Conservation (phyloP, 2,797 vertebrate genomes). For the Nannoperca australis region DNA sequence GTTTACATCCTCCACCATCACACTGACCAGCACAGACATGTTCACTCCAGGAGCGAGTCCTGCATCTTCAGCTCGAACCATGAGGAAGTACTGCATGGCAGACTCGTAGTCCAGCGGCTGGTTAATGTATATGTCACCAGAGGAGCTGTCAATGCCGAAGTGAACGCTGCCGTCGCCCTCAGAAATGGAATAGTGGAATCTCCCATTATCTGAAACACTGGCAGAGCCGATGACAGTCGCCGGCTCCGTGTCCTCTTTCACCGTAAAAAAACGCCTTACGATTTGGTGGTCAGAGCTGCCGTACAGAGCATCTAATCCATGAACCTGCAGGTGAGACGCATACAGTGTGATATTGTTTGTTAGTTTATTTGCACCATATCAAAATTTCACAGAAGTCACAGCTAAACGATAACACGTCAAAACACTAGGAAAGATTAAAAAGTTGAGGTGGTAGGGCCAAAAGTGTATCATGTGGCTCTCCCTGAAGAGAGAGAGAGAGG, state of each 20-base stretch:
- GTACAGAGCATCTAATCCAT: conserved; percentile 73
- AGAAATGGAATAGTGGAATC: conserved; percentile 83
- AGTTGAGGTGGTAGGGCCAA: neutral
- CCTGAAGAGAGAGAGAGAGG: no score
- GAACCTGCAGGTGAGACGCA: conserved; percentile 82
- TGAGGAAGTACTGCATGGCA: conserved; percentile 85
- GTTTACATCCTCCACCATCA: conserved; percentile 91
- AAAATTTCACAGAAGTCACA: neutral
- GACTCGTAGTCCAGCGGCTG: conserved; percentile 93
- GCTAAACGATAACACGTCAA: neutral
- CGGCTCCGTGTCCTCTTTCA: conserved; percentile 89
- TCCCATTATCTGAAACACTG: conserved; percentile 65
- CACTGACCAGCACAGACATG: conserved; percentile 84
- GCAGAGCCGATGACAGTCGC: conserved; percentile 86
- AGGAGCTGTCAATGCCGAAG: conserved; percentile 87
- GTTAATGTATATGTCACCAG: conserved; percentile 90
- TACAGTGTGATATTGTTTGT: neutral
- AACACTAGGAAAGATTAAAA: neutral
- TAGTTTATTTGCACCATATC: neutral
- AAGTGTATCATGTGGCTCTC: neutral
- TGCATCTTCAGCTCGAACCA: conserved; percentile 81
- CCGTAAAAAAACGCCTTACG: conserved; percentile 86
- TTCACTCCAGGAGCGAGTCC: conserved; percentile 75
- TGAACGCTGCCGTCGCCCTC: conserved; percentile 84
- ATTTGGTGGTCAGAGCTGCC: conserved; percentile 63